Percentiles rank a stretch among this genome's conserved stretches.
Conservation (phyloP, 2,113 vertebrate species). For the Ivindomyrus marchei region DNA sequence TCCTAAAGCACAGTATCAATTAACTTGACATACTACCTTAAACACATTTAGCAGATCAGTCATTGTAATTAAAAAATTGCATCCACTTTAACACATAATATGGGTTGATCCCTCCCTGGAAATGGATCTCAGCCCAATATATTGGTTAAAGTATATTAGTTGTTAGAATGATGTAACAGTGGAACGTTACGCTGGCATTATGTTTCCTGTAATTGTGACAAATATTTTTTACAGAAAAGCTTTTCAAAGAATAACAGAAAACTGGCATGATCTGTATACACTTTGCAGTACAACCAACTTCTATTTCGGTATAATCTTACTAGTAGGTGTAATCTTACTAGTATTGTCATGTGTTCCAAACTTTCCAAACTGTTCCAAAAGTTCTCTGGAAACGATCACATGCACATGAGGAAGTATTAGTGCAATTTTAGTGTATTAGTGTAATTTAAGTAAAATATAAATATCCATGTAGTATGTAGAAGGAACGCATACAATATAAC, state of each 20-base stretch:
- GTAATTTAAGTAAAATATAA: background rate
- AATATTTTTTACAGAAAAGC: background rate
- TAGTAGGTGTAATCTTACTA: background rate
- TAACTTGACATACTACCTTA: background rate
- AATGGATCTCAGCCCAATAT: background rate
- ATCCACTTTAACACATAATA: background rate
- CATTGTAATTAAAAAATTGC: background rate
- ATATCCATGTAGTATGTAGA: background rate
- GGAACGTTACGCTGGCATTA: background rate
- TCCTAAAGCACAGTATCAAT: background rate
- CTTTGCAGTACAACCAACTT: background rate
- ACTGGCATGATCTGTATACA: background rate
- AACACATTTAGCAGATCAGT: background rate
- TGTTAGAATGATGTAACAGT: background rate
- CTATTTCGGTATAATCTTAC: background rate
- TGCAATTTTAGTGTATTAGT: background rate
- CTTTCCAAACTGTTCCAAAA: background rate
- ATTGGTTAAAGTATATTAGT: background rate
- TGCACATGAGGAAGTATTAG: background rate
- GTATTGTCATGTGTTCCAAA: background rate
- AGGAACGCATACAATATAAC: background rate
- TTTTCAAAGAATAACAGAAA: background rate
- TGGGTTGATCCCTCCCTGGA: background rate
- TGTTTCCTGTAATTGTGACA: background rate
- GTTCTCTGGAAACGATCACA: background rate